phyloP scores from a whole-genome alignment of 2,113 vertebrate genomes.

The Catagonus wagneri region DNA sequence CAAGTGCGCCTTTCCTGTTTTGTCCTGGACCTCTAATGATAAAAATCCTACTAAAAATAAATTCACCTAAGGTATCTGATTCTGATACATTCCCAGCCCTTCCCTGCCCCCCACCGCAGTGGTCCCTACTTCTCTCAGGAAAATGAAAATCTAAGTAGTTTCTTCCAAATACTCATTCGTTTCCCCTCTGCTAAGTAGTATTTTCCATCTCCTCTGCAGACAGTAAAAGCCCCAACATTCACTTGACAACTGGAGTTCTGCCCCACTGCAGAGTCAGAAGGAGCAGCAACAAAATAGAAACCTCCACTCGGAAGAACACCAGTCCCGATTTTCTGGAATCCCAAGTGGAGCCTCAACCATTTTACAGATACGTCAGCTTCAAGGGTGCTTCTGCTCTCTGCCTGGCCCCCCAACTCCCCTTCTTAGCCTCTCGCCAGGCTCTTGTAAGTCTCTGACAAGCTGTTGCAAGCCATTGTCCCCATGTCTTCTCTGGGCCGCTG shows the following conservation, averaged over 20 bases:
- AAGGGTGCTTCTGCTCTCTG: not conserved
- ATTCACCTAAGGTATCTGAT: not conserved
- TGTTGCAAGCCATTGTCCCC: not conserved
- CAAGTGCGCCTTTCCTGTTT: conserved; percentile 52
- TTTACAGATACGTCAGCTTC: not conserved
- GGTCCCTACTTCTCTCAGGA: not conserved
- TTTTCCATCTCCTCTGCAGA: not conserved
- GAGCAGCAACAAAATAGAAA: not conserved
- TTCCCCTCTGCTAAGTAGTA: not conserved
- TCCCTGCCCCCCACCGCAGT: not conserved
- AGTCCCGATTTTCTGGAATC: not conserved
- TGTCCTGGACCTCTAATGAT: not conserved
- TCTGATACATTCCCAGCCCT: not conserved
- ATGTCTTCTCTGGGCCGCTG: not conserved
- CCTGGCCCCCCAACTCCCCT: not conserved
- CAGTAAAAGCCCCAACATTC: not conserved
- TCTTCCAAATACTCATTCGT: not conserved
- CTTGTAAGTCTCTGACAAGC: not conserved
- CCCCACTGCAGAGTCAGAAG: not conserved
- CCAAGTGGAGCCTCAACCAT: not conserved
- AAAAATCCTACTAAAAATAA: conserved; percentile 57
- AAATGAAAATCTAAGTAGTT: conserved; percentile 6
- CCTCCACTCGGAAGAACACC: not conserved
- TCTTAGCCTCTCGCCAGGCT: not conserved
- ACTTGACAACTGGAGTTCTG: not conserved